Conservation (phyloP, 2,888 invertebrate species). For the Zaprionus obscuricornis region DNA sequence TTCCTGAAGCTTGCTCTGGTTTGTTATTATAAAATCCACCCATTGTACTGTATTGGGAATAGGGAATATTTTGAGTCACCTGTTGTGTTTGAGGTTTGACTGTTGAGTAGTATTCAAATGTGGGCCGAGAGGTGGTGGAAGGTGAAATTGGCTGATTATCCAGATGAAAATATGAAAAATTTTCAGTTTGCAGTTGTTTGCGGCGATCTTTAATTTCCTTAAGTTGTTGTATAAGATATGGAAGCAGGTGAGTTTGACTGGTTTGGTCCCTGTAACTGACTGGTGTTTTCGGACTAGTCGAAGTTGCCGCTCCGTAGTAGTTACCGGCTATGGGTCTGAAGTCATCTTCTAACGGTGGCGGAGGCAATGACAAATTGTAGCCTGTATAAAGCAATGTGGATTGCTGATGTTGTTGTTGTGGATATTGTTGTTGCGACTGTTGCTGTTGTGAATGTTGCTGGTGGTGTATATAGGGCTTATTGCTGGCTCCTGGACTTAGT, state of each 20-base stretch:
- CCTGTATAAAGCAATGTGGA: slow-evolving; percentile 73
- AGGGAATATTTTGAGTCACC: slow-evolving; percentile 85
- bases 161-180: slow-evolving; percentile 83
- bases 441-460: slow-evolving; percentile 27
- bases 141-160: slow-evolving; percentile 69
- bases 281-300: slow-evolving; percentile 52
- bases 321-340: slow-evolving; percentile 75
- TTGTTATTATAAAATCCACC: slow-evolving; percentile 85
- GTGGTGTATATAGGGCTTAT: slow-evolving; percentile 51
- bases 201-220: slow-evolving; percentile 80
- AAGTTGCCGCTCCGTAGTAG: slow-evolving; percentile 53
- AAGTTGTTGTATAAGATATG: slow-evolving; percentile 78
- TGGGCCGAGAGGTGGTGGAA: slow-evolving; percentile 25
- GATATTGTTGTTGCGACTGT: slow-evolving; percentile 16
- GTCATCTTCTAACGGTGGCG: slow-evolving; percentile 67
- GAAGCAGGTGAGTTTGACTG: slow-evolving; percentile 64
- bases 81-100: slow-evolving; percentile 46
- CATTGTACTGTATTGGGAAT: slow-evolving; percentile 85
- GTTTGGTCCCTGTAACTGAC: slow-evolving; percentile 44
- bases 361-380: slow-evolving; percentile 74
- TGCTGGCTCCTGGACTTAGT: slow-evolving; percentile 51
- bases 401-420: slow-evolving; percentile 51
- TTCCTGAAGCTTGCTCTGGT: slow-evolving; percentile 34
- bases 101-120: slow-evolving; percentile 50
- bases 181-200: slow-evolving; percentile 76